Percentiles rank a stretch among this genome's conserved stretches.
These are phyloP conservation scores for Bicyclus anynana DNA, from an alignment of 1,140 invertebrate species.

Conservation along the genomic window DNA sequence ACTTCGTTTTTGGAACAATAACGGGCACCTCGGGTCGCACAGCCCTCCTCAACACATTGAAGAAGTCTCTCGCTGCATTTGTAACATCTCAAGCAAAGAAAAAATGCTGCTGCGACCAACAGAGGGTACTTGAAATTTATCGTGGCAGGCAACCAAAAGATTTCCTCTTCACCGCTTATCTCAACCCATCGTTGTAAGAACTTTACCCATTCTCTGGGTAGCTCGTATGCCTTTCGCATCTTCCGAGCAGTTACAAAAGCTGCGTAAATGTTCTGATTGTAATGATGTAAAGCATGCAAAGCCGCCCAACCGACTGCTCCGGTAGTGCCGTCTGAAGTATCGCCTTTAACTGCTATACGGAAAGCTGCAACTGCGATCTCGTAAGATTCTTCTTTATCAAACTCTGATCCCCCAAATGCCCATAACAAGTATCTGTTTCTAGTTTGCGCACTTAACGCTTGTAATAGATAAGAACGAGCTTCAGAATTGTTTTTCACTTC, in stretches of 20 bases:
- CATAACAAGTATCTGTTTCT: slow-evolving; percentile 61
- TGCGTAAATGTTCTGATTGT: slow-evolving; percentile 38
- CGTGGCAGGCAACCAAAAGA: slow-evolving; percentile 50
- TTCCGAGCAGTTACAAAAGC: slow-evolving; percentile 59
- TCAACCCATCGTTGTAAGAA: slow-evolving; percentile 52
- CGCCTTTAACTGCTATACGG: slow-evolving; percentile 54
- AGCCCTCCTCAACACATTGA: slow-evolving; percentile 47
- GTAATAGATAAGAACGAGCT: slow-evolving; percentile 42
- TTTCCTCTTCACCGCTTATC: slow-evolving; percentile 60
- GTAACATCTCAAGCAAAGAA: slow-evolving; percentile 62
- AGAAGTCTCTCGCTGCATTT: slow-evolving; percentile 49
- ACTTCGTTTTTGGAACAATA: slow-evolving; percentile 18
- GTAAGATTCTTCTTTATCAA: slow-evolving; percentile 40
- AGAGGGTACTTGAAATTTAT: slow-evolving; percentile 47
- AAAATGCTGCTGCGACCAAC: slow-evolving; percentile 58
- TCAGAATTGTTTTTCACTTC: slow-evolving; percentile 46
- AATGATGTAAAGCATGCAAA: slow-evolving; percentile 58
- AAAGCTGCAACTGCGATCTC: slow-evolving; percentile 51
- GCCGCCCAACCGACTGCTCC: slow-evolving; percentile 62
- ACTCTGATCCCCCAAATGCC: slow-evolving; percentile 51
- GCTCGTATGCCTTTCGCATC: slow-evolving; percentile 63
- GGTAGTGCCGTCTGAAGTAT: slow-evolving; percentile 51
- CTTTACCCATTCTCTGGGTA: slow-evolving; percentile 51
- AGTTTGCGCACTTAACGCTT: slow-evolving; percentile 41
- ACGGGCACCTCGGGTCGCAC: slow-evolving; percentile 38